These are phyloP conservation scores for Edolisoma coerulescens DNA, from an alignment of 2,113 vertebrate genomes.

Conservation along the genomic window DNA sequence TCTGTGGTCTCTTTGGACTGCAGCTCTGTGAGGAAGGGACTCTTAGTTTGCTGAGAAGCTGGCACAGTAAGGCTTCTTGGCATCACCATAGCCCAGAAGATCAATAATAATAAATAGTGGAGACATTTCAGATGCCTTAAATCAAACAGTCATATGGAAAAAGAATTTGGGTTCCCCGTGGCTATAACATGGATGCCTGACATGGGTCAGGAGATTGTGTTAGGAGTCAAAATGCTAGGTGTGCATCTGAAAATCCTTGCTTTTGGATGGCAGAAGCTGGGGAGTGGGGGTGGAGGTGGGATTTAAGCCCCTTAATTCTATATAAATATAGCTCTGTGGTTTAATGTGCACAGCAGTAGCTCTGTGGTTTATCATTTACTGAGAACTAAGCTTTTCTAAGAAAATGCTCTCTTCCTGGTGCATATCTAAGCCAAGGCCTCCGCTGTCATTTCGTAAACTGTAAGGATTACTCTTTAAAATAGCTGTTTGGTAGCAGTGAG, in stretches of 20 bases:
- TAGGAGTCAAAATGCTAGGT: neutral
- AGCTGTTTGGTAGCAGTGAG: slow-evolving; percentile 45
- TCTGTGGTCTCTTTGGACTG: neutral
- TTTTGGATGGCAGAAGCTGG: neutral
- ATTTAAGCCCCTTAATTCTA: slow-evolving; percentile 44
- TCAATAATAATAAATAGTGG: slow-evolving; percentile 14
- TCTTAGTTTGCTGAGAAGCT: neutral
- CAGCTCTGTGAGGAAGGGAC: neutral
- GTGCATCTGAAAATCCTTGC: neutral
- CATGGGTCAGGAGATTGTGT: neutral
- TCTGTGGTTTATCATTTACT: slow-evolving; percentile 82
- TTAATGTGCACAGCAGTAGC: slow-evolving; percentile 59
- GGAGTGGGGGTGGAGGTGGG: neutral
- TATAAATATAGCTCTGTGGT: slow-evolving; percentile 65
- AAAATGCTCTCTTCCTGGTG: slow-evolving; percentile 76
- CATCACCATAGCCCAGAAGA: neutral
- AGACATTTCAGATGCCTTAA: slow-evolving; percentile 8
- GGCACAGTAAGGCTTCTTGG: neutral
- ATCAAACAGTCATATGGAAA: neutral
- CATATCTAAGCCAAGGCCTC: slow-evolving; percentile 65
- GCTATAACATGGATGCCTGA: neutral
- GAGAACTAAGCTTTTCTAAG: slow-evolving; percentile 82
- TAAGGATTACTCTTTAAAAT: slow-evolving; percentile 60
- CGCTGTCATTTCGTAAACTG: slow-evolving; percentile 48
- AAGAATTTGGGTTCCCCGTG: neutral